Evolutionary conservation across 1,140 invertebrate genomes (phyloP).

Genomic region (Leguminivora glycinivorella): DNA sequence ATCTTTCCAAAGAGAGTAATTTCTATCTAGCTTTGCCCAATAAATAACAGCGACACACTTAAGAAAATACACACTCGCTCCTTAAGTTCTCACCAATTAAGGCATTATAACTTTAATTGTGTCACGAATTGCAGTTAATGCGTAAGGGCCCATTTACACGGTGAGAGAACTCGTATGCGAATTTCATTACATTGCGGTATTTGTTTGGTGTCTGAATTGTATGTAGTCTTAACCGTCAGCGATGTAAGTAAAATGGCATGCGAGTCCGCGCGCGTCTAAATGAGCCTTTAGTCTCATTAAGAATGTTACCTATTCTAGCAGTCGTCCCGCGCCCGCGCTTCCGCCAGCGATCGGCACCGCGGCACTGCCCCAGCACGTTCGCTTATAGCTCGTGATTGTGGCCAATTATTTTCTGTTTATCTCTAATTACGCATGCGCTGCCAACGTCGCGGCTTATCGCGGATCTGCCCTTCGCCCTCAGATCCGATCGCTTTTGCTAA

Average conservation of each 20-base stretch:
- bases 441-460: conserved; percentile 68
- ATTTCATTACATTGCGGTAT: too few species aligned
- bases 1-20: not conserved
- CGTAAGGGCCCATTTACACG: too few species aligned
- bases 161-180: too few species aligned
- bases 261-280: too few species aligned
- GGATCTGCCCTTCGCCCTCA: conserved; percentile 74
- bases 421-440: conserved; percentile 78
- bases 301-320: conserved; percentile 35
- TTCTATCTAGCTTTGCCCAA: not conserved
- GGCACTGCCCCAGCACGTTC: conserved; percentile 56
- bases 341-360: conserved; percentile 42
- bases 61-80: not conserved
- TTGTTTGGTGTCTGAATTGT: too few species aligned
- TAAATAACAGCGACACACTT: conserved; percentile 12
- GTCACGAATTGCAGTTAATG: conserved; percentile 24
- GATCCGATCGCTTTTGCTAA: conserved; percentile 72
- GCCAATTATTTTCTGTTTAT: conserved; percentile 79
- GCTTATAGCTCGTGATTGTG: conserved; percentile 67
- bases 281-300: conserved; percentile 35
- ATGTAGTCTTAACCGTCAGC: too few species aligned
- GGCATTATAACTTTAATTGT: conserved; percentile 27
- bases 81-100: conserved; percentile 26
- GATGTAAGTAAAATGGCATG: too few species aligned
- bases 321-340: conserved; percentile 41